Conservation (phyloP, 2,113 vertebrate species). For the Progne subis region DNA sequence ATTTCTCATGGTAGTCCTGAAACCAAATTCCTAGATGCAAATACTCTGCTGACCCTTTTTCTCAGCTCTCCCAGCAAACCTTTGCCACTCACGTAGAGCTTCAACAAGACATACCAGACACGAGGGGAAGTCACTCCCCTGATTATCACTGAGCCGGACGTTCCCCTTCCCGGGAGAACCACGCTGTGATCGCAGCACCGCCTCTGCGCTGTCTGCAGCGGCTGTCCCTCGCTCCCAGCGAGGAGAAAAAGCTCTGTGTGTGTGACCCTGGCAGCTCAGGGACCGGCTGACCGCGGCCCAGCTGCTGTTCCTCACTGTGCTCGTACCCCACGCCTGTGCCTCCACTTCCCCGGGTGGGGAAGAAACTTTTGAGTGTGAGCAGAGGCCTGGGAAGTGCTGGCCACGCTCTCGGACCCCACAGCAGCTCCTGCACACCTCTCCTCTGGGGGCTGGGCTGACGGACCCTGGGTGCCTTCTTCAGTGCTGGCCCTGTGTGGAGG, state of each 20-base stretch:
- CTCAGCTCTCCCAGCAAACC: not conserved
- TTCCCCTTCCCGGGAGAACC: not conserved
- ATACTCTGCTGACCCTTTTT: not conserved
- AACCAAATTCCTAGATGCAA: not conserved
- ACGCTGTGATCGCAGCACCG: not conserved
- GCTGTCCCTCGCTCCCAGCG: not conserved
- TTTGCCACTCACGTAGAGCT: not conserved
- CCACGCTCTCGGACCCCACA: not conserved
- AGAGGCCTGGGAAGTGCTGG: not conserved
- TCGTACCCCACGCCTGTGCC: not conserved
- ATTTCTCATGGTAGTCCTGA: not conserved
- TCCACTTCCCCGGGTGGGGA: not conserved
- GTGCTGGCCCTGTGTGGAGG: not conserved
- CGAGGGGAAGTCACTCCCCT: not conserved
- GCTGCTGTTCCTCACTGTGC: not conserved
- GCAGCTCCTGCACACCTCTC: not conserved
- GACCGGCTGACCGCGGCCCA: not conserved
- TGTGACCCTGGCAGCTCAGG: not conserved
- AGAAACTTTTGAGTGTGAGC: not conserved
- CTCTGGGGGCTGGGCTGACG: not conserved
- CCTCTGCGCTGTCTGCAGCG: not conserved
- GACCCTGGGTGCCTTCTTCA: not conserved
- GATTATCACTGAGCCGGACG: not conserved
- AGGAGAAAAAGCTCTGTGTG: not conserved
- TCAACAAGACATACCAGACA: not conserved